Percentiles rank a stretch among this genome's conserved stretches.
phyloP scores from a whole-genome alignment of 2,888 invertebrate genomes.

The Yponomeuta sedellus region DNA sequence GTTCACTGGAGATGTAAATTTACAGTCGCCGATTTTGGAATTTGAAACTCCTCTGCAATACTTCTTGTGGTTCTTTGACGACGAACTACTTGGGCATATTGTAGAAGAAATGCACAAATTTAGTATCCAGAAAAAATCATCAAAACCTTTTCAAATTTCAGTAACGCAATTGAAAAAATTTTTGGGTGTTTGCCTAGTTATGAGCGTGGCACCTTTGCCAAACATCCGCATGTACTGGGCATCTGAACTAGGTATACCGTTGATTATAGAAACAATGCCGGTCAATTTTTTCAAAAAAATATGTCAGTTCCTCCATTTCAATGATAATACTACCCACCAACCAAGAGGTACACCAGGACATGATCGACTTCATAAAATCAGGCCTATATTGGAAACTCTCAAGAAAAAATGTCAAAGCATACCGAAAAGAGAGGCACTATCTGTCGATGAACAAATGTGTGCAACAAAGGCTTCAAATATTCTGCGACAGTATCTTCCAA shows the following conservation, averaged over 20 bases:
- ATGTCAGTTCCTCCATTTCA: slow-evolving; percentile 19
- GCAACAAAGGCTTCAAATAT: slow-evolving; percentile 26
- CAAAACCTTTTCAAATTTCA: slow-evolving; percentile 19
- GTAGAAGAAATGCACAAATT: slow-evolving; percentile 20
- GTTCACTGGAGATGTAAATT: no score
- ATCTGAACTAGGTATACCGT: slow-evolving; percentile 23
- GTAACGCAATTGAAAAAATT: slow-evolving; percentile 20
- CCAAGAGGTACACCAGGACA: slow-evolving; percentile 20
- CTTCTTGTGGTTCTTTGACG: slow-evolving; percentile 21
- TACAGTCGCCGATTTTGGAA: no score
- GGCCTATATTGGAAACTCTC: slow-evolving; percentile 20
- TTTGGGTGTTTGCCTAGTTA: slow-evolving; percentile 19
- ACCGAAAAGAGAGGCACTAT: slow-evolving; percentile 24
- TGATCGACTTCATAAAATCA: slow-evolving; percentile 22
- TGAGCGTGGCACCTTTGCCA: slow-evolving; percentile 20
- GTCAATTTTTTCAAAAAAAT: slow-evolving; percentile 20
- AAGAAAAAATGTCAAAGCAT: slow-evolving; percentile 18
- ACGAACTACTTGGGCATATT: slow-evolving; percentile 20
- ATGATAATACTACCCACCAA: slow-evolving; percentile 16
- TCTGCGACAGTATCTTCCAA: slow-evolving; percentile 27
- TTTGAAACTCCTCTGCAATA: neutral
- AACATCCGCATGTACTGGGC: slow-evolving; percentile 24
- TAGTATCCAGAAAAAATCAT: slow-evolving; percentile 19
- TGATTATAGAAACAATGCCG: slow-evolving; percentile 20
- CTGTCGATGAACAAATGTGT: slow-evolving; percentile 28